phyloP scores from a whole-genome alignment of 2,113 vertebrate genomes.

The Pomatostomus ruficeps region DNA sequence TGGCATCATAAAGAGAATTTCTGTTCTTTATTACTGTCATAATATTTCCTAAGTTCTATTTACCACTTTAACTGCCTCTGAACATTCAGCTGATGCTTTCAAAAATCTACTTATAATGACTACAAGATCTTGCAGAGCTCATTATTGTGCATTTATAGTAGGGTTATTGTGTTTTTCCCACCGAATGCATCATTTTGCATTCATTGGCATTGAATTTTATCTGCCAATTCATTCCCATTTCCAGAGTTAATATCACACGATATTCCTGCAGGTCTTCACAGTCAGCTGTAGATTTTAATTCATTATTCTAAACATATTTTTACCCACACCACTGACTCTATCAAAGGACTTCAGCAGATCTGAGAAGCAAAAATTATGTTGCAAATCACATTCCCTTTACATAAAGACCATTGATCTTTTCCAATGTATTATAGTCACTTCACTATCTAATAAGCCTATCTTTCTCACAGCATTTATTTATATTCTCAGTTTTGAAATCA shows the following conservation, averaged over 20 bases:
- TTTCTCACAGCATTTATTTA: background rate
- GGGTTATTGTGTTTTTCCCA: background rate
- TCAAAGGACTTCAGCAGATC: background rate
- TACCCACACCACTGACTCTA: background rate
- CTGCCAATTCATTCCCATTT: background rate
- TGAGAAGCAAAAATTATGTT: background rate
- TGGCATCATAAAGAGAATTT: background rate
- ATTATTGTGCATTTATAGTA: background rate
- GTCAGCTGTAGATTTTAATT: background rate
- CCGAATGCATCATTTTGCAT: background rate
- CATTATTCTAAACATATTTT: background rate
- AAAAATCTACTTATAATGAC: constrained; percentile 7
- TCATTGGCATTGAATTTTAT: constrained; percentile 14
- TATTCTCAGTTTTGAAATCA: background rate
- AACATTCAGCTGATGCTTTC: constrained; percentile 16
- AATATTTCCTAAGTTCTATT: constrained; percentile 22
- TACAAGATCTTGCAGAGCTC: background rate
- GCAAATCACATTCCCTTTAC: background rate
- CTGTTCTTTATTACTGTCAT: background rate
- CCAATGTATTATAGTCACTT: background rate
- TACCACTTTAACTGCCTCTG: background rate
- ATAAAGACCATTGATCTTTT: background rate
- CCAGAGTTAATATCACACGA: background rate
- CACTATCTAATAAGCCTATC: background rate
- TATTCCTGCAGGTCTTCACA: background rate